Percentiles rank a stretch among this genome's conserved stretches.
phyloP scores from a whole-genome alignment of 2,888 invertebrate genomes.

The Drosophila infuscata region DNA sequence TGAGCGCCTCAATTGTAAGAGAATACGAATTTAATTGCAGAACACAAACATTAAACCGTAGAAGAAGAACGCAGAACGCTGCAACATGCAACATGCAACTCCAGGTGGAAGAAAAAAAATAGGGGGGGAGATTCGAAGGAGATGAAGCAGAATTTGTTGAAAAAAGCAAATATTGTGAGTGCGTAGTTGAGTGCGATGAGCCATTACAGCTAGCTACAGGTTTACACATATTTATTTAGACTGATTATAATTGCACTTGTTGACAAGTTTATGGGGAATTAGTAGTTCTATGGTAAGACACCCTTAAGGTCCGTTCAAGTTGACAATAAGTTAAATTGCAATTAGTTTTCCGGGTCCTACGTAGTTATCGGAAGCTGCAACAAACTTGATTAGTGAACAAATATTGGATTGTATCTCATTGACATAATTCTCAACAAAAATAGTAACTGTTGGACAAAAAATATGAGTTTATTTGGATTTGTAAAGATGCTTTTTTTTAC shows the following conservation, averaged over 20 bases:
- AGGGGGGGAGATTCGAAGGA: not conserved
- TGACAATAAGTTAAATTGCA: not conserved
- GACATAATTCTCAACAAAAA: not conserved
- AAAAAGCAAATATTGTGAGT: conserved; percentile 48
- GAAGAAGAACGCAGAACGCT: not conserved
- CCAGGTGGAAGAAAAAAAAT: not conserved
- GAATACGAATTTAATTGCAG: conserved; percentile 81
- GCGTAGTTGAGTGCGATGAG: conserved; percentile 22
- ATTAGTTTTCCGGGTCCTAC: not conserved
- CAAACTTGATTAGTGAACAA: not conserved
- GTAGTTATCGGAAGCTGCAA: not conserved
- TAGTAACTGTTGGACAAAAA: not conserved
- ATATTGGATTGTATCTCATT: not conserved
- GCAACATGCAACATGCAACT: not conserved
- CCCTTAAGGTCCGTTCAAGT: conserved; percentile 2
- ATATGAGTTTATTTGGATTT: not conserved
- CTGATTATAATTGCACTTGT: conserved; percentile 35
- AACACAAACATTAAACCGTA: conserved; percentile 61
- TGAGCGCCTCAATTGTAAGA: conserved; percentile 76
- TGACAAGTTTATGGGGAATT: conserved; percentile 2
- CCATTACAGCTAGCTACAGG: conserved; percentile 5
- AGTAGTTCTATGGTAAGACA: not conserved
- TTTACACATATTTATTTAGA: conserved; percentile 21
- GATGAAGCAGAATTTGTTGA: conserved; percentile 10
- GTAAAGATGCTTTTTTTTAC: not conserved